Evolutionary conservation across 2,113 vertebrate genomes (phyloP).

Genomic region (Acanthochromis polyacanthus): DNA sequence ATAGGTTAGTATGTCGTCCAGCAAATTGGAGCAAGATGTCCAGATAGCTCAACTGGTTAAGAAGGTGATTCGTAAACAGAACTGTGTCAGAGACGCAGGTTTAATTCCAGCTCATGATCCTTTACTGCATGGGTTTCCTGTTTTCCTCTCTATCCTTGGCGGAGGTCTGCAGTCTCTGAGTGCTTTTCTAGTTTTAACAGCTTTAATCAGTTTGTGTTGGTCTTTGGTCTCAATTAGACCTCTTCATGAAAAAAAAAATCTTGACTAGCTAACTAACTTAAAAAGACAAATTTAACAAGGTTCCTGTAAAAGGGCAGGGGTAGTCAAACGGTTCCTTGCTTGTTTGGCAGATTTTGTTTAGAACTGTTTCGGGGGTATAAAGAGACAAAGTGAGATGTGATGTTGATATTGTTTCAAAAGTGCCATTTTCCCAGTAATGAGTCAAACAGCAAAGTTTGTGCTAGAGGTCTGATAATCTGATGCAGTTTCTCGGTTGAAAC

Average conservation of each 20-base stretch:
- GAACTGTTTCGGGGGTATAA: neutral
- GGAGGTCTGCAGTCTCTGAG: too few relatives aligned
- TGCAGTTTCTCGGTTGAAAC: neutral
- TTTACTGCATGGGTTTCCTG: too few relatives aligned
- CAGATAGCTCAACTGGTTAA: too few relatives aligned
- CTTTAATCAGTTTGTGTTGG: neutral
- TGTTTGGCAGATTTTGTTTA: neutral
- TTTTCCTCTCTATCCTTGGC: too few relatives aligned
- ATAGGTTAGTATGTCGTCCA: too few relatives aligned
- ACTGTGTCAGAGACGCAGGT: too few relatives aligned
- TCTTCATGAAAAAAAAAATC: too few relatives aligned
- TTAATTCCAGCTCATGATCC: too few relatives aligned
- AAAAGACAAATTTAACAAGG: neutral
- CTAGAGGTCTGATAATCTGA: neutral
- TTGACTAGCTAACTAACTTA: neutral
- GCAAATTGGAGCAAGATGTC: too few relatives aligned
- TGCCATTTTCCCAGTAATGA: neutral
- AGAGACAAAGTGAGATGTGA: neutral
- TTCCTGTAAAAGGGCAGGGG: neutral
- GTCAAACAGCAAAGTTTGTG: neutral
- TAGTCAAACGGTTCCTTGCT: neutral
- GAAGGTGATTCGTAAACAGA: too few relatives aligned
- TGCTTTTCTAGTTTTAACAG: too few relatives aligned
- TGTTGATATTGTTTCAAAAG: constrained; percentile 4
- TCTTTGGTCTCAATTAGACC: neutral